These are phyloP conservation scores for Arbacia lixula DNA, from an alignment of 53 echinoderm and acorn worm genomes.

Conservation along the genomic window DNA sequence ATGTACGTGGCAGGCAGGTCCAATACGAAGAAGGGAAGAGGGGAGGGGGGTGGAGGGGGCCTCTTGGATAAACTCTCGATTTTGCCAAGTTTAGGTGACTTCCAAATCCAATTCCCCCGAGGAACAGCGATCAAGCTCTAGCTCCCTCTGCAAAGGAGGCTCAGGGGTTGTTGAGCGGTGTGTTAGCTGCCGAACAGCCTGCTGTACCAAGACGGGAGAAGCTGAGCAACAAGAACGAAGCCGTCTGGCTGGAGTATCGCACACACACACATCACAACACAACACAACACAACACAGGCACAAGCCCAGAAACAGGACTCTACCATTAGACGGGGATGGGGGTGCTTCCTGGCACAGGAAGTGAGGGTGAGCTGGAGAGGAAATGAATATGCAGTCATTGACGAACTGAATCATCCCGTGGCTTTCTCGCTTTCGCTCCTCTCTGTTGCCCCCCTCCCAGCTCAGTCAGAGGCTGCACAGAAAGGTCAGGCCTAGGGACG, in stretches of 20 bases:
- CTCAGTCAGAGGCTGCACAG: background rate
- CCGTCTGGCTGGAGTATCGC: too few species aligned
- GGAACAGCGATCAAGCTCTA: background rate
- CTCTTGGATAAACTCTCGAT: too few species aligned
- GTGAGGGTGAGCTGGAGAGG: constrained; percentile 45
- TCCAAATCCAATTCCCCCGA: background rate
- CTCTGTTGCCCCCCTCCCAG: constrained; percentile 18
- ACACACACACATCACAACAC: too few species aligned
- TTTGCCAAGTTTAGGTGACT: background rate
- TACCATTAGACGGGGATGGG: constrained; percentile 26
- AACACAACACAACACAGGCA: too few species aligned
- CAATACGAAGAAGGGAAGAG: too few species aligned
- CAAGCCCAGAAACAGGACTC: constrained; percentile 26
- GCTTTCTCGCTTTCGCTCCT: constrained; percentile 27
- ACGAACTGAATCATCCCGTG: constrained; percentile 45
- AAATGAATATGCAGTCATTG: constrained; percentile 58
- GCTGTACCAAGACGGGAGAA: background rate
- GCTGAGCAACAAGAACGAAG: constrained; percentile 15
- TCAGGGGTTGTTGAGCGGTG: background rate
- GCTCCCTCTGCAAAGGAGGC: background rate
- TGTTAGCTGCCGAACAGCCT: background rate
- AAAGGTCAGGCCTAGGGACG: background rate
- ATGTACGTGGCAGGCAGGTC: too few species aligned
- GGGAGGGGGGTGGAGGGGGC: too few species aligned
- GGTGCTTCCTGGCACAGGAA: constrained; percentile 53